A percentile compares a stretch with the other conserved stretches of the same genome.
phyloP scores from a whole-genome alignment of 1,140 invertebrate species.

The Sinella curviseta region DNA sequence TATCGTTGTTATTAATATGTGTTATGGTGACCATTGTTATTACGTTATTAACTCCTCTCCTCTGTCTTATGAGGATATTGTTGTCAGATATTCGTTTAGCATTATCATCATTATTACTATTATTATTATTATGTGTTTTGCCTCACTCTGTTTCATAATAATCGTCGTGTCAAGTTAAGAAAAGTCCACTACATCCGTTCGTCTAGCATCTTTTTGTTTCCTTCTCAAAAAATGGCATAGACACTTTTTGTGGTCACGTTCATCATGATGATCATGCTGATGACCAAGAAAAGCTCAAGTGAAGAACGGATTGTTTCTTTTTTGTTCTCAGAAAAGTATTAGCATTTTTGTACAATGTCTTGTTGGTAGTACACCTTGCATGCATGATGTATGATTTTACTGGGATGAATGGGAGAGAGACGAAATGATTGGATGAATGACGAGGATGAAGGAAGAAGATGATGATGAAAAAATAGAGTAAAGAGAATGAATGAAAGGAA shows the following conservation, averaged over 20 bases:
- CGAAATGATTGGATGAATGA: not conserved
- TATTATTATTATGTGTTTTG: too few species aligned
- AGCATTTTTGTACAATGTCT: not conserved
- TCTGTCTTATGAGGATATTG: too few species aligned
- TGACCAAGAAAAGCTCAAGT: not conserved
- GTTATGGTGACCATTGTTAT: not conserved
- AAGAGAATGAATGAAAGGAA: conserved; percentile 24
- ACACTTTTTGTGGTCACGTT: not conserved
- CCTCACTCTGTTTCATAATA: too few species aligned
- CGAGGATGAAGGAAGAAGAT: not conserved
- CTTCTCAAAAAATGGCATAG: not conserved
- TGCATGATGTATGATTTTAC: not conserved
- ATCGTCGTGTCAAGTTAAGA: too few species aligned
- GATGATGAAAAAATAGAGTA: not conserved
- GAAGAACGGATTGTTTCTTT: too few species aligned
- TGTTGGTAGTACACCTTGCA: not conserved
- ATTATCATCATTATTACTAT: too few species aligned
- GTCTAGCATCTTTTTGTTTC: not conserved
- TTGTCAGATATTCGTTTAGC: too few species aligned
- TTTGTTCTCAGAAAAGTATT: not conserved
- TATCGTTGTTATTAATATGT: not conserved
- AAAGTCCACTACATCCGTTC: too few species aligned
- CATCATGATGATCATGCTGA: not conserved
- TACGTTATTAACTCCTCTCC: not conserved
- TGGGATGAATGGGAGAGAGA: not conserved